Base-by-base conservation (phyloP, 2,888 invertebrate species). In the Ametastegia equiseti region DNA sequence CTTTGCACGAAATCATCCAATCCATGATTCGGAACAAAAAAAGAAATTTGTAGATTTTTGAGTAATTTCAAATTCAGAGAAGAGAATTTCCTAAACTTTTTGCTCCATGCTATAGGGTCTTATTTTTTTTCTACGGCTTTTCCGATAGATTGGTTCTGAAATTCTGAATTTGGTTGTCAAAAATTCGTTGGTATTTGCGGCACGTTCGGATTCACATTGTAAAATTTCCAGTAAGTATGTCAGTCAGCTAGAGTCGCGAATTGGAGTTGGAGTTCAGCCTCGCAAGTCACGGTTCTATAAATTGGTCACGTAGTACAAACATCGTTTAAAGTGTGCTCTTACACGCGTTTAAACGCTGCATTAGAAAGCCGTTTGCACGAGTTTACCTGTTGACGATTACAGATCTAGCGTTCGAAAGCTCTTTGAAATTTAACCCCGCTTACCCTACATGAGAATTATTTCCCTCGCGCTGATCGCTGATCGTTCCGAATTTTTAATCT, bases 231-330 rank as follows among this genome's bases (percentile, higher is more conserved):
- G n/a, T n/a, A 67, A 67, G 45, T 45, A 45, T 45, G 45, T 71
- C 69, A 45, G 69, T 6, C n/a, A 9, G 4, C 23, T 39, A 19
- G n/a, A 39, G 39, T 1, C 39, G 39, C n/a, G n/a, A n/a, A n/a
- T n/a, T n/a, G n/a, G n/a, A n/a, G n/a, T 39, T 7, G 36, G n/a
- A 33, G 50, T 36, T 75, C 30, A 75, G 54, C 19, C 73, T 75
- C 19, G 33, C 27, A 30, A 71, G 69, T 45, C 69, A 71, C 69
- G 45, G 69, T 54, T 75, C 45, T 33, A 75, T 36, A 45, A 75
- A 75, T 75, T 45, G 50, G 73, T 75, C 73, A 75, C 73, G 73
- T 75, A 75, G 54, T 36, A 36, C 73, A 75, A 75, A 75, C 73
- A 45, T 75, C 73, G 73, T 75, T 75, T 36, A 50, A 71, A 71